Base-by-base conservation (phyloP, 1,140 invertebrate genomes). In the Hyphantria cunea region DNA sequence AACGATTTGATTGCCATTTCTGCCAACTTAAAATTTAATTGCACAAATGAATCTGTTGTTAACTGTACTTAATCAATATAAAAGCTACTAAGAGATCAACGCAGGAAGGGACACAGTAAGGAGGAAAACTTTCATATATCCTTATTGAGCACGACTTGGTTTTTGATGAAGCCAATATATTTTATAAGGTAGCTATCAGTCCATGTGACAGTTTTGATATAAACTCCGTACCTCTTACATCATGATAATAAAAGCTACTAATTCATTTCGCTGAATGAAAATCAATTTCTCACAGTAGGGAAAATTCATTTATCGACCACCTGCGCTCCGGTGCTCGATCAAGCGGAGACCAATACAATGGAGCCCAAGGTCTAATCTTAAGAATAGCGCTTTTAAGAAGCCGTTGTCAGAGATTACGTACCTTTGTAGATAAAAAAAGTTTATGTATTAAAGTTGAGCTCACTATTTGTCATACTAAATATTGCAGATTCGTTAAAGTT, bases 231-330 rank as follows among this genome's bases (percentile, higher is more conserved):
- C 42, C 48, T 33, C 2, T 49, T 25, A 25, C 17, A 64, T 62
- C 64, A 63, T 63, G 49, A 33, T 50, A 69, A 39, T 42, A 58
- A 68, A 72, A 64, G 63, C 67, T 59, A 42, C 44, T 55, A 51
- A 68, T 76, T 69, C 71, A 58, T 63, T 66, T 62, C 48, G 41
- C 49, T 73, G 69, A 78, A 74, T 74, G 54, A 68, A 72, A 78
- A 74, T 72, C 69, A 78, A 78, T 75, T 72, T 69, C 64, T 52
- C 59, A 49, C 47, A 60, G 61, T 67, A 65, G 67, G 66, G 74
- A 76, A 77, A 74, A 64, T 74, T 72, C 72, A 72, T 70, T 72
- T 72, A 77, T 77, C 63, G 68, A 74, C 70, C 75, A 78, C 75
- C 72, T 78, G 75, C 68, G 56, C 61, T 39, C 63, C 59, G 61